phyloP scores from a whole-genome alignment of 1,140 invertebrate species.

The Elysia chlorotica region DNA sequence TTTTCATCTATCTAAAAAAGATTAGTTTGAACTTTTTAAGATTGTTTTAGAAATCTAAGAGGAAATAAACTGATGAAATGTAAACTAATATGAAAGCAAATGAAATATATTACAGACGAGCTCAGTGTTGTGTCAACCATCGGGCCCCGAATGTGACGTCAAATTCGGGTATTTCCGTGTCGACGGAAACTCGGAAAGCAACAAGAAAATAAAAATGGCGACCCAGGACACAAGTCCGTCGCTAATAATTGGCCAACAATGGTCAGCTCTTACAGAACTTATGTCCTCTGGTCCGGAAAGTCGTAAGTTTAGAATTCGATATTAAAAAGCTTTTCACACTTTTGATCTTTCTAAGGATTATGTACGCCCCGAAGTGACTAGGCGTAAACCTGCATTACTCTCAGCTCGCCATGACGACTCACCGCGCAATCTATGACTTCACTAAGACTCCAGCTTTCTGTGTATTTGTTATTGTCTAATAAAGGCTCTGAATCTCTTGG shows the following conservation, averaged over 20 bases:
- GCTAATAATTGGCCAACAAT: conserved; percentile 60
- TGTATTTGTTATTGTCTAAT: too few species aligned
- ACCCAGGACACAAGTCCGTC: conserved; percentile 62
- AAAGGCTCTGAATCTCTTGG: too few species aligned
- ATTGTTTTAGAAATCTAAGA: too few species aligned
- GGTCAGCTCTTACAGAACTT: conserved; percentile 57
- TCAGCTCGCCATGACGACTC: background rate
- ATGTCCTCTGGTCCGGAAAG: conserved; percentile 36
- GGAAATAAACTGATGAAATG: too few species aligned
- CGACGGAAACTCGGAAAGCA: conserved; percentile 59
- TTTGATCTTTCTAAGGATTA: background rate
- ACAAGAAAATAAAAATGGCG: conserved; percentile 64
- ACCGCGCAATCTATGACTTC: too few species aligned
- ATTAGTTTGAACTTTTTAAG: too few species aligned
- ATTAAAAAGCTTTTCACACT: conserved; percentile 6
- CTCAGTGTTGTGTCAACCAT: background rate
- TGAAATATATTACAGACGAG: too few species aligned
- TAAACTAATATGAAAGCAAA: too few species aligned
- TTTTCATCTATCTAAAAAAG: too few species aligned
- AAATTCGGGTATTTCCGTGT: conserved; percentile 55
- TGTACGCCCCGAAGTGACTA: background rate
- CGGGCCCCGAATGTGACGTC: conserved; percentile 54
- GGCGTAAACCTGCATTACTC: background rate
- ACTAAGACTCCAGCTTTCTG: too few species aligned
- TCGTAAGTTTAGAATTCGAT: conserved; percentile 34